Percentiles rank a stretch among this genome's conserved stretches.
Conservation (phyloP, 37 sponge, comb jelly and placozoan genomes). For the Ianthella basta region DNA sequence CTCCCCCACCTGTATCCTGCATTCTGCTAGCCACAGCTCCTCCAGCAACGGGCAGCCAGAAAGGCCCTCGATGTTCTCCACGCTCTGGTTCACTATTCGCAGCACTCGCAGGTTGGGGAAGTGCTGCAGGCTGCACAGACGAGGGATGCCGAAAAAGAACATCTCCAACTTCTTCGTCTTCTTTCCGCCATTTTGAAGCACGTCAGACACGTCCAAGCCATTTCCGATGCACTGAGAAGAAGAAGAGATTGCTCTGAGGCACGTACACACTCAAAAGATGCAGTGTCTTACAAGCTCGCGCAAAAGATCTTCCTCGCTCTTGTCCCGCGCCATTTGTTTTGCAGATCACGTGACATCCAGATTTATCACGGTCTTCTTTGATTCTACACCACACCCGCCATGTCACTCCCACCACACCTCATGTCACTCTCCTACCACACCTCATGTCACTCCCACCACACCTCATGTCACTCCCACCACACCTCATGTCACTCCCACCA, state of each 20-base stretch:
- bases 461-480: too few species aligned
- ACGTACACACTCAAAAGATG: background rate
- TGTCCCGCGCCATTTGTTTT: too few species aligned
- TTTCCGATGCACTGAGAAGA: constrained; percentile 66
- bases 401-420: too few species aligned
- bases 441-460: too few species aligned
- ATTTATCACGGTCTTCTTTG: too few species aligned
- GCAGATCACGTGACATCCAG: too few species aligned
- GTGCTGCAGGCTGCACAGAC: constrained; percentile 61
- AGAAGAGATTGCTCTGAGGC: background rate
- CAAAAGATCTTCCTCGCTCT: too few species aligned
- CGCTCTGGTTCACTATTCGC: constrained; percentile 72
- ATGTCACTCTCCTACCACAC: too few species aligned
- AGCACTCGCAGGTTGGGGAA: constrained; percentile 66
- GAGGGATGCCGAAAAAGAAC: constrained; percentile 88
- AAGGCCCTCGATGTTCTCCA: constrained; percentile 64
- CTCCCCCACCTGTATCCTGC: constrained; percentile 16
- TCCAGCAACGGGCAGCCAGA: constrained; percentile 52
- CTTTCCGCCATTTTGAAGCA: constrained; percentile 21
- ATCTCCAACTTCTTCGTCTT: constrained; percentile 75
- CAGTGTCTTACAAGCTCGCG: too few species aligned
- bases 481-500: too few species aligned
- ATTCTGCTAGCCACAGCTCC: constrained; percentile 79
- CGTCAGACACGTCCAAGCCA: constrained; percentile 65
- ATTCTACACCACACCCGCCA: too few species aligned